Evolutionary conservation across 2,888 invertebrate genomes (phyloP), one percentile per base, ranked within the genome.

Genomic region (Diarsia brunnea): DNA sequence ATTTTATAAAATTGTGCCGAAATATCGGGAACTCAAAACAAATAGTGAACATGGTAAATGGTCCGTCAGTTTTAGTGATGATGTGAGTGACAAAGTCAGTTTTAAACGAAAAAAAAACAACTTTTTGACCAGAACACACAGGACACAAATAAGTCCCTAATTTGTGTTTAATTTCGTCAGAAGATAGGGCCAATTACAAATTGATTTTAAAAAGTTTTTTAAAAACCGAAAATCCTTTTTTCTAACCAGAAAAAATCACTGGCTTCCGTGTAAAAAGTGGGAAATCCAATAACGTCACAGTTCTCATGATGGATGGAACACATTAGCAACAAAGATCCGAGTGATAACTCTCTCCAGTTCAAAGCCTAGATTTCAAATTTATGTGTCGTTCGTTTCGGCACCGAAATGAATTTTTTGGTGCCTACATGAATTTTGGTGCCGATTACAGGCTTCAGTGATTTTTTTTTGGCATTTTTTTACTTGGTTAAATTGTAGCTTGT

Each of bases 271-370:
- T 90, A 21, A 88, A 89, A 91, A 61, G 88, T 79, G 88, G 83
- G 89, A 91, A 93, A 92, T 93, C 92, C 93, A 94, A 94, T 93
- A 94, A 91, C 90, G 90, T 88, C 88, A 85, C 64, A 89, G 83
- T 79, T 85, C 85, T 84, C 85, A 92, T 94, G 93, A 94, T 93
- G 93, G 91, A 94, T 94, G 93, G 88, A 92, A 91, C 91, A 91
- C 92, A 94, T 94, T 94, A 94, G 91, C 90, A 90, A 92, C 91
- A 90, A 88, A 88, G 89, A 88, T 84, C 84, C 83, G 71, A 79
- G 86, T 86, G 89, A 90, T 89, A 89, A 88, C 87, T 90, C 89
- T 84, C 71, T 76, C 71, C 72, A 53, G 75, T 78, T 83, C 82
- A 79, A 82, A 82, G 86, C 84, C 84, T 86, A 87, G 83, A 84